Percentiles rank a stretch among this genome's conserved stretches.
These are phyloP conservation scores for Seira ritae DNA, from an alignment of 2,888 invertebrate species.

Conservation along the genomic window DNA sequence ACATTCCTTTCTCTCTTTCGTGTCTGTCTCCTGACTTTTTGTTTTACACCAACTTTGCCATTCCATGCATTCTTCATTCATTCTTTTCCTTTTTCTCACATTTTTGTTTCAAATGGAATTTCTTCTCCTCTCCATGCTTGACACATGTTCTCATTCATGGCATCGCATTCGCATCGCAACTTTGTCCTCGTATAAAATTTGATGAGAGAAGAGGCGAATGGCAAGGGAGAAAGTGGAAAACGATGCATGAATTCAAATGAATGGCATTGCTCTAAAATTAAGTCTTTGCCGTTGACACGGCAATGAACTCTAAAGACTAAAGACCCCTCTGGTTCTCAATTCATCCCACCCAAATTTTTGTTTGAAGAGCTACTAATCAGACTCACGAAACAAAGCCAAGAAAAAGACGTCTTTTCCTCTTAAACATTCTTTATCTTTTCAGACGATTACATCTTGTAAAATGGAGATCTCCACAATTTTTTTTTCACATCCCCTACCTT, in stretches of 20 bases:
- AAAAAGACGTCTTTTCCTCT: no score
- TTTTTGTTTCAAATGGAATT: no score
- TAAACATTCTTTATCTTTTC: no score
- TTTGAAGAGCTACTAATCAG: no score
- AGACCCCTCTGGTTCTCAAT: no score
- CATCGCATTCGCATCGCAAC: slow-evolving; percentile 28
- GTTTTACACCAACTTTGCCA: background rate
- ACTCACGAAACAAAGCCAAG: no score
- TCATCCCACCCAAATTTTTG: no score
- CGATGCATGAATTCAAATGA: slow-evolving; percentile 68
- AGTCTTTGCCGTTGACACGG: slow-evolving; percentile 66
- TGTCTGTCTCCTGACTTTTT: slow-evolving; percentile 1
- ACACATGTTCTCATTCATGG: no score
- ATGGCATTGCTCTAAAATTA: slow-evolving; percentile 65
- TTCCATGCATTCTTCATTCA: background rate
- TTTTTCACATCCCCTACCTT: no score
- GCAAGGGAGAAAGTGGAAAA: slow-evolving; percentile 31
- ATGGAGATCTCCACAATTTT: no score
- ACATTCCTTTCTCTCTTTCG: slow-evolving; percentile 8
- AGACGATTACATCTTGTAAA: no score
- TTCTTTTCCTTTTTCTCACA: background rate
- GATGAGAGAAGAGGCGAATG: slow-evolving; percentile 37
- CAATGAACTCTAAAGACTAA: slow-evolving; percentile 37
- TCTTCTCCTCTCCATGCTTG: no score
- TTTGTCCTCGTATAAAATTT: slow-evolving; percentile 42